phyloP scores from a whole-genome alignment of 2,113 vertebrate genomes.

The Rafetus swinhoei region DNA sequence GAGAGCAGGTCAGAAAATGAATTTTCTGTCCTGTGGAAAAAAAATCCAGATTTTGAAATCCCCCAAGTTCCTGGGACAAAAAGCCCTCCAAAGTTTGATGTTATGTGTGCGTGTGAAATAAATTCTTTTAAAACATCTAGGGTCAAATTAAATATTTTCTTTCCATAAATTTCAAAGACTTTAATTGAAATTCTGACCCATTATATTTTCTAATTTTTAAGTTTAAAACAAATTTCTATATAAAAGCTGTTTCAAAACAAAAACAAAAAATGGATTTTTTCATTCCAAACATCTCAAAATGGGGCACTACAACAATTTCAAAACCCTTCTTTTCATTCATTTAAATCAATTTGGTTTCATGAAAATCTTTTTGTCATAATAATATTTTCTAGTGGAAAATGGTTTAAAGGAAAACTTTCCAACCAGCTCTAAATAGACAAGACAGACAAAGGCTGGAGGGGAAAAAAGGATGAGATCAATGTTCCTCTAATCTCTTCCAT shows the following conservation, averaged over 20 bases:
- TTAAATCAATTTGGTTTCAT: not conserved
- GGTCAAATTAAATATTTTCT: not conserved
- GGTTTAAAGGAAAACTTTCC: not conserved
- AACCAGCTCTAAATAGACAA: not conserved
- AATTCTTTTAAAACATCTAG: not conserved
- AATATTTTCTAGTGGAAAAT: not conserved
- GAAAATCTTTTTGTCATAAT: not conserved
- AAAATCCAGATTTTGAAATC: not conserved
- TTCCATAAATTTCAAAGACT: not conserved
- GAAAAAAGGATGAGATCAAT: not conserved
- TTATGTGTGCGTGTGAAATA: too few relatives aligned
- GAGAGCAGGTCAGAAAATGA: not conserved
- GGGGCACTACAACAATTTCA: not conserved
- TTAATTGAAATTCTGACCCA: not conserved
- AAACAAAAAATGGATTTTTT: not conserved
- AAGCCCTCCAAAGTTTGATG: not conserved
- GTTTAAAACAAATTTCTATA: not conserved
- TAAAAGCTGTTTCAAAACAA: not conserved
- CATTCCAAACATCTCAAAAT: not conserved
- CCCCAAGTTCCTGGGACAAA: not conserved
- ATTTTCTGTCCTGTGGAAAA: not conserved
- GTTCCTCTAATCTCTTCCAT: too few relatives aligned
- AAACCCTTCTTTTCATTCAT: not conserved
- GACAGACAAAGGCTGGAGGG: not conserved
- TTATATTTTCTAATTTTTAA: not conserved